These are phyloP conservation scores for Cyprinodon variegatus DNA, from an alignment of 2,113 vertebrate species.

Conservation along the genomic window DNA sequence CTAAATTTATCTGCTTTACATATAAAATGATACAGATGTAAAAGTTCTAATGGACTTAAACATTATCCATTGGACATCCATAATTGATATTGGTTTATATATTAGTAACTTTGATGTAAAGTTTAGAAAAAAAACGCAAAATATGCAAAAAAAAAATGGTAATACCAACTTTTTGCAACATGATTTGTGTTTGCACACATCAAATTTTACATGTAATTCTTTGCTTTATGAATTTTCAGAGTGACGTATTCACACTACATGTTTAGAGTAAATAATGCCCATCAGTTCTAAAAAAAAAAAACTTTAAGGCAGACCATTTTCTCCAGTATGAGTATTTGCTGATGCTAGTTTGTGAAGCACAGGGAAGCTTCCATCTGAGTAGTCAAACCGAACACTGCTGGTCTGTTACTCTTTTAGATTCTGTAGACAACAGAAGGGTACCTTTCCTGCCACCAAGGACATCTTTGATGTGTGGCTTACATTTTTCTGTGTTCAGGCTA, in stretches of 20 bases:
- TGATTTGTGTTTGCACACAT: conserved; percentile 41
- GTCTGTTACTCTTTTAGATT: conserved; percentile 44
- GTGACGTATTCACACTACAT: conserved; percentile 26
- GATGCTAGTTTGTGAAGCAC: conserved; percentile 35
- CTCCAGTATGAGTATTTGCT: conserved; percentile 17
- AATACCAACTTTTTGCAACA: neutral
- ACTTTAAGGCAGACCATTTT: conserved; percentile 45
- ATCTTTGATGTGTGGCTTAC: neutral
- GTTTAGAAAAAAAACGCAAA: too few relatives aligned
- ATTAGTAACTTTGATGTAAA: too few relatives aligned
- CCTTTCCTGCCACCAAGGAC: conserved; percentile 17
- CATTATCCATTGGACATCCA: neutral
- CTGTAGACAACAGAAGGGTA: conserved; percentile 14
- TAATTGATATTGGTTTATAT: neutral
- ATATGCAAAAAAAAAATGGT: too few relatives aligned
- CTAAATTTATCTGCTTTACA: neutral
- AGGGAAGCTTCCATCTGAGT: conserved; percentile 11
- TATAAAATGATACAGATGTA: neutral
- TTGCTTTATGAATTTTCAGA: conserved; percentile 37
- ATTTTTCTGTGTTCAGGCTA: neutral
- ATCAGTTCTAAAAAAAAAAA: conserved; percentile 2
- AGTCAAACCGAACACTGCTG: conserved; percentile 26
- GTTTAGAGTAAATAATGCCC: neutral
- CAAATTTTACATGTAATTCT: conserved; percentile 27
- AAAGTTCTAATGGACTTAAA: neutral